phyloP scores from a whole-genome alignment of 2,113 vertebrate species.

The Nymphicus hollandicus region DNA sequence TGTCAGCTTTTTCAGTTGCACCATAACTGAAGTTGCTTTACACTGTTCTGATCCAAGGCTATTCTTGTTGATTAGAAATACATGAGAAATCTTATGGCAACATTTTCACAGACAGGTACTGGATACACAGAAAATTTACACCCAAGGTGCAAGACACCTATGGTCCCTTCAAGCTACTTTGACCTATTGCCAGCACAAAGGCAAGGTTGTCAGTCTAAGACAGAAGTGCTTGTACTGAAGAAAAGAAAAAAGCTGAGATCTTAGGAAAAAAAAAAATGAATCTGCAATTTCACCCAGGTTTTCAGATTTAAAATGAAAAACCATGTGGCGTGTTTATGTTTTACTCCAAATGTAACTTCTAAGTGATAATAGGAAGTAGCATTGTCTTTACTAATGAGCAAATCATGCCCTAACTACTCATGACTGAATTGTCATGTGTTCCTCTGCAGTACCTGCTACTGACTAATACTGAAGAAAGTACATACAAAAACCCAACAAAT shows the following conservation, averaged over 20 bases:
- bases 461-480: neutral
- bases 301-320: neutral
- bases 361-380: neutral
- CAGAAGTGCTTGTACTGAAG: neutral
- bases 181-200: neutral
- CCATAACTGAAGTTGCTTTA: neutral
- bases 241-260: neutral
- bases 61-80: neutral
- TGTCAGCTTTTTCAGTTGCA: neutral
- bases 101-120: neutral
- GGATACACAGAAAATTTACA: neutral
- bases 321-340: rapidly evolving
- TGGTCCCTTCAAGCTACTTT: neutral
- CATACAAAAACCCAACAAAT: neutral
- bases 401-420: neutral
- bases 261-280: neutral
- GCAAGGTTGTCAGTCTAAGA: neutral
- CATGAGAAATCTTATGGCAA: neutral
- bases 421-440: neutral
- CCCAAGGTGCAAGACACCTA: neutral
- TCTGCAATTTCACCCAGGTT: neutral
- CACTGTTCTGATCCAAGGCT: neutral
- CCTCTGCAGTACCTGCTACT: neutral
- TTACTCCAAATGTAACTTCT: neutral
- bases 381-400: neutral